Base-by-base conservation (phyloP, 2,113 vertebrate species). In the Gymnobelideus leadbeateri region DNA sequence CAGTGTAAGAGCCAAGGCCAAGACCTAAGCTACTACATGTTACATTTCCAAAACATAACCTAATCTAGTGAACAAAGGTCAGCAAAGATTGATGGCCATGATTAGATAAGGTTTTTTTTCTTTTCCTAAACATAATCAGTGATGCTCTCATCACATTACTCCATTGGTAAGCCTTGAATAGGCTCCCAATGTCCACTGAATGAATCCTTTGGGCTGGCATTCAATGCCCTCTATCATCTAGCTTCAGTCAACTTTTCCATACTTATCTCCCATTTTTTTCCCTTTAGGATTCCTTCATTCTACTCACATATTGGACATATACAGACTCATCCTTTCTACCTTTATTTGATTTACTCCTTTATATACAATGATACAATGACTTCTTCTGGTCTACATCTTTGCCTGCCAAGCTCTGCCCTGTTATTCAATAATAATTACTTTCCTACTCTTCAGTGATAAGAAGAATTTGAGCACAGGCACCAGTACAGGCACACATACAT, bases 51-150 rank as follows among this genome's bases (percentile, higher is more conserved):
- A 52, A 92, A 95, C 89, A 92, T 49, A 1, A 61, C 43, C 11
- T 19, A n/a, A 50, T 89, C 26, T 6, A 1, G n/a, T 90, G 96
- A 55, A 91, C 96, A 95, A 94, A 97, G 96, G 96, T 97, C 89
- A 55, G 77, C 0, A 37, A 51, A 93, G 93, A 96, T 94, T 90
- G 92, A 90, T 93, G 92, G 57, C 84, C 61, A 0, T 1, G 89
- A 49, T 93, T 52, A 84, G 54, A 11, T 92, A 92, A 94, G 93
- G 53, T 55, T 93, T 54, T 5, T 2, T 9, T 11, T 46, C n/a
- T 43, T 37, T 51, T 84, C 46, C 31, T 43, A 47, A 7, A 2
- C 93, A 94, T 46, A 51, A 26, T 89, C 89, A 90, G 89, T 21
- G 54, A 51, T 25, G 46, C 5, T 43, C 1, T 43, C 19, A 84